Conservation (phyloP, 2,113 vertebrate genomes). For the Dermatemys mawii region DNA sequence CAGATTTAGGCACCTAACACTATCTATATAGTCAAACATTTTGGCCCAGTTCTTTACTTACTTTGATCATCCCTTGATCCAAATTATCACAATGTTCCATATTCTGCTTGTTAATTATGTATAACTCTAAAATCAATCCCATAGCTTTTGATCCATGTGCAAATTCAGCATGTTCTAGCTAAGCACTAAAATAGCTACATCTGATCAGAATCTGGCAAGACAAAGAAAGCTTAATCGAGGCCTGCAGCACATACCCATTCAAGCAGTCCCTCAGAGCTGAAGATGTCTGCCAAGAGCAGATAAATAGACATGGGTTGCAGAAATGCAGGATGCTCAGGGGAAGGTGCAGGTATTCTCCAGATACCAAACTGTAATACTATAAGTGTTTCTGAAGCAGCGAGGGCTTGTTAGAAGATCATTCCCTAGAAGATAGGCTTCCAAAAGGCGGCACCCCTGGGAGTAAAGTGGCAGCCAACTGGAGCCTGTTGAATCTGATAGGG, state of each 20-base stretch:
- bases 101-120: no score
- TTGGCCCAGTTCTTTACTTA: not conserved
- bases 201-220: not conserved
- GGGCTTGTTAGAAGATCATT: not conserved
- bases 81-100: not conserved
- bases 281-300: not conserved
- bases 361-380: not conserved
- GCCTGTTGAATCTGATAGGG: not conserved
- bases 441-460: not conserved
- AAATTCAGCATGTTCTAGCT: not conserved
- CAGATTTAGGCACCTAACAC: not conserved
- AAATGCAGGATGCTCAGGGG: not conserved
- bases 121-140: no score
- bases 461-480: not conserved
- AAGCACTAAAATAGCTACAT: not conserved
- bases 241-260: not conserved
- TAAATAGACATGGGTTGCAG: rapidly evolving
- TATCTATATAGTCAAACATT: not conserved
- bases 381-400: not conserved
- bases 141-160: not conserved
- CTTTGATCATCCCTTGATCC: not conserved
- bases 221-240: not conserved
- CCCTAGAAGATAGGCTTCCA: not conserved
- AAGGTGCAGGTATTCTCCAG: not conserved
- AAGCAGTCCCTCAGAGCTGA: not conserved